phyloP scores from a whole-genome alignment of 2,797 vertebrate species.

The Melopsittacus undulatus region DNA sequence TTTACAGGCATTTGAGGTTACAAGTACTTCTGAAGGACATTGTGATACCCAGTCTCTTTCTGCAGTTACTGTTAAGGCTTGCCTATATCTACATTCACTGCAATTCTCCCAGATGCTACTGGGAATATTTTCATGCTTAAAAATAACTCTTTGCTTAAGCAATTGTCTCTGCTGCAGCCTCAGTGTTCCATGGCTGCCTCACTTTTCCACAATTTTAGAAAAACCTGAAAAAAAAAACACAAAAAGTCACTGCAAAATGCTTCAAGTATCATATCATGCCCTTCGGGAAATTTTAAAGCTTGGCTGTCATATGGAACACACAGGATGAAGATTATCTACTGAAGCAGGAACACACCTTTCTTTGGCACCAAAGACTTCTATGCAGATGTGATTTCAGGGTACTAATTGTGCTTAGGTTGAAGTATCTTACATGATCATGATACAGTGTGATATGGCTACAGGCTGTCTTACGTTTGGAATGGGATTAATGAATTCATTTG shows the following conservation, averaged over 20 bases:
- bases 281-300: neutral
- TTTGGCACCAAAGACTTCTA: neutral
- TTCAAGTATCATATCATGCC: neutral
- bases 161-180: neutral
- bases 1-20: neutral
- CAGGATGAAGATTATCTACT: neutral
- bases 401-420: neutral
- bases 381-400: neutral
- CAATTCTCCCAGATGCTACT: neutral
- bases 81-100: neutral
- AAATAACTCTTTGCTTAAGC: neutral
- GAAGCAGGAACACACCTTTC: neutral
- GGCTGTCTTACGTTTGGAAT: neutral
- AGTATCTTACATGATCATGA: neutral
- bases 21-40: neutral
- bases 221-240: neutral
- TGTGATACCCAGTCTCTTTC: neutral
- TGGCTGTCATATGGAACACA: neutral
- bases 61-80: neutral
- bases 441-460: neutral
- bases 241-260: neutral
- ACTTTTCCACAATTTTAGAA: neutral
- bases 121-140: neutral
- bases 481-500: neutral
- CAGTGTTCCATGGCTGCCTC: neutral